Base-by-base conservation (phyloP, 2,113 vertebrate genomes). In the Aspidoscelis tigris region DNA sequence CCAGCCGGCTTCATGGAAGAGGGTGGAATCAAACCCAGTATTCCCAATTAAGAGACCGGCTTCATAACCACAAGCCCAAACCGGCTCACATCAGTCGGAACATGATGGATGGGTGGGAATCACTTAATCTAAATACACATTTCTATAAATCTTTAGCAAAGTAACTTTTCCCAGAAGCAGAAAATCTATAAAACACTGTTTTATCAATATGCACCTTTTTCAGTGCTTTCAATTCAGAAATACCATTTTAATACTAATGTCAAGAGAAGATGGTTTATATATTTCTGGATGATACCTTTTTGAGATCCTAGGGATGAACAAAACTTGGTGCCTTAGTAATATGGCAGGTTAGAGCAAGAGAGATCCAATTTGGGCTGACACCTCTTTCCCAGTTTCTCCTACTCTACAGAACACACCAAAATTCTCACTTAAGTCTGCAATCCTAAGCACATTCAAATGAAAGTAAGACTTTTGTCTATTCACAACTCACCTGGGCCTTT, bases 131-230 rank as follows among this genome's bases (percentile, higher is more conserved):
- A 8, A 74, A 24, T 86, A 64, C 53, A 44, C 21, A 65, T 72
- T 64, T 77, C 58, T 33, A 80, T 44, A 44, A 22, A 8, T 16
- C 76, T 89, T 91, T 47, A 80, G 88, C 50, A 88, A 53, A 74
- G 22, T 79, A 39, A 78, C 70, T 22, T 84, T 89, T 75, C 53
- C 26, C 61, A 33, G 77, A 1, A 66, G 44, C 47, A 53, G 90
- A 79, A 43, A 91, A 0, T 71, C 43, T 90, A 87, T 20, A 87
- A 10, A 90, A 89, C 9, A 84, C 72, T 80, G n/a, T 50, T 78
- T 61, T 33, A 84, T 78, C 39, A 73, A 68, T 85, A 75, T 26
- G 80, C 47, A 16, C 4, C 47, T 50, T 16, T 76, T 89, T 84
- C 3, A 78, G 90, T 85, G 33, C 4, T 0, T 0, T 2, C 47